phyloP scores from a whole-genome alignment of 1,140 invertebrate genomes.

The Spodoptera frugiperda region DNA sequence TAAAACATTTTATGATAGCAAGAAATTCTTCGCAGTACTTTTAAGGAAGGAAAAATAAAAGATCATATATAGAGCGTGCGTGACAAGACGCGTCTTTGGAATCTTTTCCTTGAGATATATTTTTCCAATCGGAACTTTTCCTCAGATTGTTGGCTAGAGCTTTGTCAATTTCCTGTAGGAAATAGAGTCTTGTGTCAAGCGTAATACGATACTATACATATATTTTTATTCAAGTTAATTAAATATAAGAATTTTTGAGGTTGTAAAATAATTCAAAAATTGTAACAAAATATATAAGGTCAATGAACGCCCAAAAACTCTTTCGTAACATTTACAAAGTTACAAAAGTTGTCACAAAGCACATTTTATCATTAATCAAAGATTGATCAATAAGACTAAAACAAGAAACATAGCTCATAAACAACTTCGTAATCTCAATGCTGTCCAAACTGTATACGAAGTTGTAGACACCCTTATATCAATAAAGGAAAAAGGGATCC shows the following conservation, averaged over 20 bases:
- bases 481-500: constrained; percentile 35
- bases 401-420: not conserved
- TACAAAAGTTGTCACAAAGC: not conserved
- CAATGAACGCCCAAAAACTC: no score
- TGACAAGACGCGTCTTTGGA: constrained; percentile 49
- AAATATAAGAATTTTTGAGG: not conserved
- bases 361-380: no score
- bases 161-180: constrained; percentile 66
- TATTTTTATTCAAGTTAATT: not conserved
- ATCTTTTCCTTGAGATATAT: constrained; percentile 50
- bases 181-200: constrained; percentile 54
- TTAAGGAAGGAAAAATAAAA: constrained; percentile 46
- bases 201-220: not conserved
- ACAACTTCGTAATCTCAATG: constrained; percentile 9
- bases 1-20: constrained; percentile 41
- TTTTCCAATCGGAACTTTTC: constrained; percentile 49
- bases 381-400: no score
- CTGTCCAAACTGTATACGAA: constrained; percentile 5
- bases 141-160: constrained; percentile 53
- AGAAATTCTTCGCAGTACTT: constrained; percentile 31
- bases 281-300: not conserved
- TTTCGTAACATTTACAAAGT: not conserved
- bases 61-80: constrained; percentile 43
- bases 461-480: constrained; percentile 6
- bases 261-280: not conserved